These are phyloP conservation scores for Parotia lawesii DNA, from an alignment of 2,113 vertebrate genomes.

Conservation along the genomic window DNA sequence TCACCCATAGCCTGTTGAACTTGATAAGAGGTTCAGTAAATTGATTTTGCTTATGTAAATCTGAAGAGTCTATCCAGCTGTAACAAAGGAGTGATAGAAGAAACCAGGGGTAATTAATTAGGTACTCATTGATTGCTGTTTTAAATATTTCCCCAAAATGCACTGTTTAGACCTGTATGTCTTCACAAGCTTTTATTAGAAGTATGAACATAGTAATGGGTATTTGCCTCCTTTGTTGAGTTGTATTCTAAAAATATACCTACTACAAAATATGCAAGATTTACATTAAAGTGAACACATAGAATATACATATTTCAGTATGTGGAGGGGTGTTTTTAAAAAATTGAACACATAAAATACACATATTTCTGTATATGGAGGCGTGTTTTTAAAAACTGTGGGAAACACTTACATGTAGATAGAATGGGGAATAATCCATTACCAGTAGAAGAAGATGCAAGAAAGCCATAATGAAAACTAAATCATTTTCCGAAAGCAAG, in stretches of 20 bases:
- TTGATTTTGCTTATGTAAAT: not conserved
- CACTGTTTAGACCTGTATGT: not conserved
- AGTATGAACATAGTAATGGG: not conserved
- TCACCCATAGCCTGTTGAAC: not conserved
- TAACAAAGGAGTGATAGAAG: not conserved
- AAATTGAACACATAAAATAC: constrained; percentile 43
- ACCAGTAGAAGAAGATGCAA: not conserved
- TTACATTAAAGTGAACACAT: constrained; percentile 1
- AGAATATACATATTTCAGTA: constrained; percentile 31
- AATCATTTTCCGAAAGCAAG: not conserved
- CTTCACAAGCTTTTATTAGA: not conserved
- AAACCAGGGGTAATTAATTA: not conserved
- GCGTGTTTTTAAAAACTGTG: not conserved
- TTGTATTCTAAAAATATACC: constrained; percentile 37
- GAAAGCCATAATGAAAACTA: not conserved
- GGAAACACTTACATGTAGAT: not conserved
- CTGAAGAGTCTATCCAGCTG: not conserved
- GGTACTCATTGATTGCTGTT: not conserved
- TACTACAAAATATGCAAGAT: not conserved
- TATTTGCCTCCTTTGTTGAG: not conserved
- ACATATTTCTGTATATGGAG: not conserved
- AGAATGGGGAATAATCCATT: not conserved
- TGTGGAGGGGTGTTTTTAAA: not conserved
- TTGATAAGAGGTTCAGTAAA: not conserved
- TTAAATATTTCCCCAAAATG: not conserved